phyloP scores from a whole-genome alignment of 2,797 vertebrate species.

The Sebastes melanostomus region DNA sequence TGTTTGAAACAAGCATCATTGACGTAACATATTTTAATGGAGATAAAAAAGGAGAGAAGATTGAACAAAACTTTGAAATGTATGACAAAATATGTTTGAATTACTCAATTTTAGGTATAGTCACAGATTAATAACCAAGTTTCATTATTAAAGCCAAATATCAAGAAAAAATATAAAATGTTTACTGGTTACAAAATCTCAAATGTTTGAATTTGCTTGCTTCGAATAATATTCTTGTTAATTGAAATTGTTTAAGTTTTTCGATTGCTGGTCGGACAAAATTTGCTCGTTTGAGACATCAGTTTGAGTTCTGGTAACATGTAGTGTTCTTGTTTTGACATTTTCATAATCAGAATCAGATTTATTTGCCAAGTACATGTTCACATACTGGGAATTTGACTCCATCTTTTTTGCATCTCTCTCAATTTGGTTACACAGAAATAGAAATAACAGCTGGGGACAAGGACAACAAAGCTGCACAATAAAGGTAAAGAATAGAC shows the following conservation, averaged over 20 bases:
- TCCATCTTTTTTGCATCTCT: no score
- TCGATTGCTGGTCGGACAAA: neutral
- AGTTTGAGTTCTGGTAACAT: neutral
- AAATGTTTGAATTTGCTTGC: neutral
- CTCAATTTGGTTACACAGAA: no score
- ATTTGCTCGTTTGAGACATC: no score
- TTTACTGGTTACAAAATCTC: neutral
- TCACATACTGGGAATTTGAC: no score
- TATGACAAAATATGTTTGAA: neutral
- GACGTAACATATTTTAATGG: neutral
- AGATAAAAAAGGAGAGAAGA: neutral
- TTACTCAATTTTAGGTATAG: neutral
- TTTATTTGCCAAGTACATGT: no score
- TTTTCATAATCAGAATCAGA: no score
- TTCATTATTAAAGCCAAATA: neutral
- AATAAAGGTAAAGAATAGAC: no score
- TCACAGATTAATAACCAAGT: neutral
- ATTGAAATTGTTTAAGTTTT: neutral
- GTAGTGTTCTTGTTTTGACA: neutral
- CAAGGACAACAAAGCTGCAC: no score
- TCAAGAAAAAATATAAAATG: no score
- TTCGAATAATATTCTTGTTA: neutral
- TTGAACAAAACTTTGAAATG: neutral
- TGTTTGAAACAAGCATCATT: neutral
- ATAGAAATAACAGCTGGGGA: no score